phyloP scores from a whole-genome alignment of 1,140 invertebrate species.

The Spodoptera frugiperda region DNA sequence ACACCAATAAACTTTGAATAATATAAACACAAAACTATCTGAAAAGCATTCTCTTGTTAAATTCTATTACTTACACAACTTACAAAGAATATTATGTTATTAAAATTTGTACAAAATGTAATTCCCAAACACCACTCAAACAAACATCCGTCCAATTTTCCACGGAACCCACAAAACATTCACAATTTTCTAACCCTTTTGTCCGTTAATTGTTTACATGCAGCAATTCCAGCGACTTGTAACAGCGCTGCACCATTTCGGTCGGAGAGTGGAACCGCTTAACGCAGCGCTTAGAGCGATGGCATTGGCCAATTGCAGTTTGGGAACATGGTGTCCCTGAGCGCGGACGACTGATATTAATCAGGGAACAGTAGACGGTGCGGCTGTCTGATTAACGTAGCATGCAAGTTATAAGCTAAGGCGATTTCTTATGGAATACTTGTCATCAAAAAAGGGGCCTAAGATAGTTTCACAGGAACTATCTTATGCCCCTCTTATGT shows the following conservation, averaged over 20 bases:
- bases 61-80: no score
- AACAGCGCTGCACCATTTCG: constrained; percentile 5
- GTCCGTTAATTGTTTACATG: constrained; percentile 15
- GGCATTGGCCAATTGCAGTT: constrained; percentile 33
- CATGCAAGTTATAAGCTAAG: not conserved
- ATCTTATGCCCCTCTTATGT: no score
- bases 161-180: not conserved
- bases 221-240: constrained; percentile 30
- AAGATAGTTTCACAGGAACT: no score
- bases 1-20: no score
- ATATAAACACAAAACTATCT: no score
- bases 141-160: constrained; percentile 12
- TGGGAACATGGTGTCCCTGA: not conserved
- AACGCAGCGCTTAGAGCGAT: constrained; percentile 14
- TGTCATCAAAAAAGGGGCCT: no score
- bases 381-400: constrained; percentile 28
- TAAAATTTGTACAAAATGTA: not conserved
- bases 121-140: no score
- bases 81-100: not conserved
- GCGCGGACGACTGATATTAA: constrained; percentile 33
- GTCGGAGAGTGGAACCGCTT: not conserved
- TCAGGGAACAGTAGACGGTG: constrained; percentile 23
- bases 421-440: not conserved
- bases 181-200: not conserved
- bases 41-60: no score